A percentile compares a stretch with the other conserved stretches of the same genome.
Conservation (phyloP, 2,797 vertebrate species). For the Trachurus trachurus region DNA sequence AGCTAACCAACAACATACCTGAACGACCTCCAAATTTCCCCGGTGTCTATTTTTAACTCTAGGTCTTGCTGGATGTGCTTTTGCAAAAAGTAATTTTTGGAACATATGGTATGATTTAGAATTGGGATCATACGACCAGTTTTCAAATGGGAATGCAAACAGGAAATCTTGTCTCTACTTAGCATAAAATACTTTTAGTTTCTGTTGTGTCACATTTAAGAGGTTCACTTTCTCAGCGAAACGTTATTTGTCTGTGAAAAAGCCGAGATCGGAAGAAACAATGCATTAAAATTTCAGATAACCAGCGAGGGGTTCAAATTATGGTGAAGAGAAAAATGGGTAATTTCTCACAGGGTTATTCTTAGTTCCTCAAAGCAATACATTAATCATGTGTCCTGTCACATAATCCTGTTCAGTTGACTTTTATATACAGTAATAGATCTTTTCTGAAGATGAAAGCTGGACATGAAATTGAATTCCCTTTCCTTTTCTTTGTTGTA, state of each 20-base stretch:
- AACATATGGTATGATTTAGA: constrained; percentile 75
- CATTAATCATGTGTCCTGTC: constrained; percentile 67
- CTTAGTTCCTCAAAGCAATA: constrained; percentile 59
- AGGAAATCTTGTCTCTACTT: constrained; percentile 62
- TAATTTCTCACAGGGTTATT: constrained; percentile 59
- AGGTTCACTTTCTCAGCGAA: constrained; percentile 33
- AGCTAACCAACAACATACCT: constrained; percentile 82
- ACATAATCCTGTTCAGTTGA: constrained; percentile 67
- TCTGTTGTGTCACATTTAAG: constrained; percentile 39
- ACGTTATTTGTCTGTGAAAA: constrained; percentile 26
- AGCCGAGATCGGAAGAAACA: constrained; percentile 14
- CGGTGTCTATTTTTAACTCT: constrained; percentile 77
- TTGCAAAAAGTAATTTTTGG: constrained; percentile 65
- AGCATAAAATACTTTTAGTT: constrained; percentile 51
- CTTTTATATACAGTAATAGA: constrained; percentile 68
- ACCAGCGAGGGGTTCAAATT: constrained; percentile 29
- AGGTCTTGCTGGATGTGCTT: constrained; percentile 63
- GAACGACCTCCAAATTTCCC: constrained; percentile 78
- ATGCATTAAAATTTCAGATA: constrained; percentile 18
- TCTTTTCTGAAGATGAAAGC: constrained; percentile 69
- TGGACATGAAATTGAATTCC: constrained; percentile 67
- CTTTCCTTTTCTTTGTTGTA: constrained; percentile 63
- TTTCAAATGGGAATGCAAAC: constrained; percentile 59
- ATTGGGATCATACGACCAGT: constrained; percentile 56
- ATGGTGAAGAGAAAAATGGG: constrained; percentile 36